Base-by-base conservation (phyloP, 2,113 vertebrate species). In the Barbus barbus region DNA sequence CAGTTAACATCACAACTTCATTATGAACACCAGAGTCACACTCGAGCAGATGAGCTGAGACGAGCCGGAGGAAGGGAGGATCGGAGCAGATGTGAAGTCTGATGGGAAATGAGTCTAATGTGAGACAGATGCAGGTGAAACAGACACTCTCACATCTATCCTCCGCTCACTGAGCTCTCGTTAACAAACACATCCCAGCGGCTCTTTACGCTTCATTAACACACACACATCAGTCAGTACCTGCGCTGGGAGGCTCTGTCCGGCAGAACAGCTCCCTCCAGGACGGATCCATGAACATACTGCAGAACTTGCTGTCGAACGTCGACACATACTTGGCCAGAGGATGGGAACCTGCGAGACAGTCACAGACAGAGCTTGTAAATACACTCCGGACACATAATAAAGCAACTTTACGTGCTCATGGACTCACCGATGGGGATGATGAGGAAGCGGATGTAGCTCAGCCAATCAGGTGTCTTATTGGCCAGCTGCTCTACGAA, bases 401-500 rank as follows among this genome's bases (percentile, higher is more conserved):
- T 56, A 3, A 9, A 56, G 20, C 22, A 3, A 22, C 22, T 0
- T 4, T 11, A n/a, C 8, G 53, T 3, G 53, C 53, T 56, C 36
- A 1, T 38, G 53, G 8, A 58, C 88, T 86, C 86, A 94, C 93
- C 93, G 0, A 92, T 58, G 0, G 93, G 93, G 46, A 94, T 87
- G 88, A 93, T 77, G 36, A 93, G 89, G 82, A 94, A 94, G 73
- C 92, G 93, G 72, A 94, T 82, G 61, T 93, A 94, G 85, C 85
- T 93, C 60, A 93, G 89, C 93, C 93, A 94, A 83, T 94, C 93
- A 3, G 93, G 91, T 0, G 93, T 94, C 88, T 94, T 94, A 85
- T 91, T 93, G 77, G 93, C 93, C 41, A 94, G 90, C 84, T 94
- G 93, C 65, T 94, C 93, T 6, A 94, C 93, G 0, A 94, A 94